phyloP scores from a whole-genome alignment of 2,888 invertebrate species.

The Bedellia somnulentella region DNA sequence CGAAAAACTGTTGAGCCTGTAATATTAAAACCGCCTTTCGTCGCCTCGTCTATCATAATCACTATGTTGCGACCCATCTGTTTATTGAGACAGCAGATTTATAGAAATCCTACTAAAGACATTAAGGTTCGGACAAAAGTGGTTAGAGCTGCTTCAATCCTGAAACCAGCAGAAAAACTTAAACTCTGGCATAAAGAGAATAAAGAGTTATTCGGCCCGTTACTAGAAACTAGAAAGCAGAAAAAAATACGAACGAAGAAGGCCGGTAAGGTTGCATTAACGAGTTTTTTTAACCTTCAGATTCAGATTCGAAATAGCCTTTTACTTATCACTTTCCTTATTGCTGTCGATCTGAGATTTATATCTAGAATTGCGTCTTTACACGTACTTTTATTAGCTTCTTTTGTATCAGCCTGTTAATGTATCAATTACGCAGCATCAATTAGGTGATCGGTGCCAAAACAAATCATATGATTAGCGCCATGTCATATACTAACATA shows the following conservation, averaged over 20 bases:
- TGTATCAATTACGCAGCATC: too few relatives aligned
- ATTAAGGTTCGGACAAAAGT: conserved; percentile 43
- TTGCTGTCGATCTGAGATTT: too few relatives aligned
- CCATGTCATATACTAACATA: conserved; percentile 21
- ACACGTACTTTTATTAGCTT: too few relatives aligned
- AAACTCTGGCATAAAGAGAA: conserved; percentile 52
- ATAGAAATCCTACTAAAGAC: conserved; percentile 17
- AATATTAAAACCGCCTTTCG: too few relatives aligned
- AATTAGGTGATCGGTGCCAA: too few relatives aligned
- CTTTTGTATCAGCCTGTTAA: too few relatives aligned
- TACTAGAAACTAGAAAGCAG: conserved; percentile 48
- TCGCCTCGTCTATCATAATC: too few relatives aligned
- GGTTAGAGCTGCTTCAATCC: conserved; percentile 34
- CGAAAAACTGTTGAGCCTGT: too few relatives aligned
- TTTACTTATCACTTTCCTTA: too few relatives aligned
- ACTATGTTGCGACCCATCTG: conserved; percentile 36
- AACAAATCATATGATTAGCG: conserved; percentile 51
- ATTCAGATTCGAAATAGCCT: too few relatives aligned
- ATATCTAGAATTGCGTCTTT: too few relatives aligned
- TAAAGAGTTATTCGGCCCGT: conserved; percentile 47
- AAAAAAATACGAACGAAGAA: conserved; percentile 35
- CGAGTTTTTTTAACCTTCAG: conserved; percentile 16
- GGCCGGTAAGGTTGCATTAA: conserved; percentile 25
- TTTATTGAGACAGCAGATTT: conserved; percentile 25
- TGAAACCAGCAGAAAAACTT: conserved; percentile 43